Conservation (phyloP, 2,113 vertebrate species). For the Zeus faber region DNA sequence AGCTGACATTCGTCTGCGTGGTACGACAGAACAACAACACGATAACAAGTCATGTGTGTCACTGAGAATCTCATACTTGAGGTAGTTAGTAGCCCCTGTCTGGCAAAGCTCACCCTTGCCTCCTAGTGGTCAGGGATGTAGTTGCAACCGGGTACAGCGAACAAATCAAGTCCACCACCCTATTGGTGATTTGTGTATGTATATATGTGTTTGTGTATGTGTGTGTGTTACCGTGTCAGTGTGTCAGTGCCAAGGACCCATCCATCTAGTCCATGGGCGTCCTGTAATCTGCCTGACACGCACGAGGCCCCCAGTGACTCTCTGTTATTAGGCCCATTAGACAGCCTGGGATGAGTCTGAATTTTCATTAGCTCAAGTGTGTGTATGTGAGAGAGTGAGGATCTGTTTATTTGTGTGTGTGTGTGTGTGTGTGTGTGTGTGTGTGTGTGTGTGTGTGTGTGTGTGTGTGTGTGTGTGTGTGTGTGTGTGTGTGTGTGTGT, state of each 20-base stretch:
- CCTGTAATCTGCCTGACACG: conserved; percentile 74
- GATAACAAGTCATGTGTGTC: conserved; percentile 56
- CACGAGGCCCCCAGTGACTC: conserved; percentile 62
- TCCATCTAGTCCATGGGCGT: conserved; percentile 55
- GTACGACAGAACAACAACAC: conserved; percentile 37
- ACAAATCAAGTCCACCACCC: not conserved
- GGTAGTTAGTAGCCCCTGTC: conserved; percentile 10
- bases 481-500: conserved; percentile 27
- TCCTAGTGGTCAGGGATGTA: conserved; percentile 72
- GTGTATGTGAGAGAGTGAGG: conserved; percentile 41
- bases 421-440: conserved; percentile 26
- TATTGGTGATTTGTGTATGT: not conserved
- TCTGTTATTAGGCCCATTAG: conserved; percentile 72
- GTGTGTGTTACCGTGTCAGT: conserved; percentile 12
- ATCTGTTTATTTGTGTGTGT: conserved; percentile 18
- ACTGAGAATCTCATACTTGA: conserved; percentile 46
- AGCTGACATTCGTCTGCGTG: conserved; percentile 39
- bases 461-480: conserved; percentile 30
- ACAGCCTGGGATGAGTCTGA: conserved; percentile 56
- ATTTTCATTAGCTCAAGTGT: conserved; percentile 68
- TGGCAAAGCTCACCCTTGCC: conserved; percentile 80
- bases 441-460: conserved; percentile 30
- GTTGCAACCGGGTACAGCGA: conserved; percentile 14
- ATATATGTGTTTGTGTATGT: conserved; percentile 14
- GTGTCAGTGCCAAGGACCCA: conserved; percentile 51